Evolutionary conservation across 2,888 invertebrate genomes (phyloP).

Genomic region (Calliphora vomitoria): DNA sequence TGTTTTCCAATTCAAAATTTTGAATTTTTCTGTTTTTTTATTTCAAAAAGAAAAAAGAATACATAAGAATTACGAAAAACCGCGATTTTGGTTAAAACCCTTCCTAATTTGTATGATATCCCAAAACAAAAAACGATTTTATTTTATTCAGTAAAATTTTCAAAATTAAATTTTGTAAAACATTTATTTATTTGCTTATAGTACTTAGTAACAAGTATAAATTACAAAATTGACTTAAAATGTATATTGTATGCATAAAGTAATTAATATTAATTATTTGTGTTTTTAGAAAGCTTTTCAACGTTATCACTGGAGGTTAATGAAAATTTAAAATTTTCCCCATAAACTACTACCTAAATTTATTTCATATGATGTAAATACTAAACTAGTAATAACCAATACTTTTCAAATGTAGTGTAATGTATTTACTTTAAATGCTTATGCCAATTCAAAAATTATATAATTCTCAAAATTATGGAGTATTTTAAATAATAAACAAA

Average conservation of each 20-base stretch:
- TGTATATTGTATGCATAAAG: too few relatives aligned
- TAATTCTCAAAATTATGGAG: too few relatives aligned
- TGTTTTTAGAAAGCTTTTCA: constrained; percentile 55
- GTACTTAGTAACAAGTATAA: background rate
- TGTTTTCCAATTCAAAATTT: too few relatives aligned
- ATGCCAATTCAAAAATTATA: background rate
- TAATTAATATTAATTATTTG: constrained; percentile 14
- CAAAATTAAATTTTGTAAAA: background rate
- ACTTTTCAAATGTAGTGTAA: background rate
- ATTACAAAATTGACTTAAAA: background rate
- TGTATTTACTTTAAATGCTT: background rate
- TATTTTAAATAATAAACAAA: background rate
- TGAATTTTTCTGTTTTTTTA: too few relatives aligned
- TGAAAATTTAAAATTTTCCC: constrained; percentile 40
- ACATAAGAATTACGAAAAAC: too few relatives aligned
- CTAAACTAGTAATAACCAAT: background rate
- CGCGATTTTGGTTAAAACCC: too few relatives aligned
- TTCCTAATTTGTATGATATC: too few relatives aligned
- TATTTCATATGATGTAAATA: background rate
- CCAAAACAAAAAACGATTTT: too few relatives aligned
- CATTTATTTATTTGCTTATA: too few relatives aligned
- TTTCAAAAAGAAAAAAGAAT: too few relatives aligned
- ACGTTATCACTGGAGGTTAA: constrained; percentile 53
- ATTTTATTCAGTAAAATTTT: too few relatives aligned
- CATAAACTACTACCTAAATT: constrained; percentile 21